These are phyloP conservation scores for Cetonia aurata DNA, from an alignment of 2,888 invertebrate species.

Conservation along the genomic window DNA sequence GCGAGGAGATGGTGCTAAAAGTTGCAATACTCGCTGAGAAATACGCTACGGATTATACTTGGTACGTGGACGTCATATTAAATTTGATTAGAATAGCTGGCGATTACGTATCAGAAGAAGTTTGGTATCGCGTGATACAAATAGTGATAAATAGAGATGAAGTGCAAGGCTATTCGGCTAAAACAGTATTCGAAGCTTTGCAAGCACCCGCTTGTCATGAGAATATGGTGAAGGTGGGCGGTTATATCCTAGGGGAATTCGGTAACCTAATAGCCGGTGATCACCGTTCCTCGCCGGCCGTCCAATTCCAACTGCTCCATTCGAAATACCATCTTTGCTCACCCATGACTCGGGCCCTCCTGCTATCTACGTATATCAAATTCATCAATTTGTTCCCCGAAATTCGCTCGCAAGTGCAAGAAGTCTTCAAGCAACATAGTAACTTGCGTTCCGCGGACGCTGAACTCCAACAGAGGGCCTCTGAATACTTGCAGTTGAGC, in stretches of 20 bases:
- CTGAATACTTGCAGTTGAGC: slow-evolving; percentile 96
- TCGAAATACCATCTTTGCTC: slow-evolving; percentile 99
- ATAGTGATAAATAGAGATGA: slow-evolving; percentile 99
- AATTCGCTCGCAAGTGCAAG: slow-evolving; percentile 92
- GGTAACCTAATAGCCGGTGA: slow-evolving; percentile 99
- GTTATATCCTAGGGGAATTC: slow-evolving; percentile 98
- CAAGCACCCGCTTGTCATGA: slow-evolving; percentile 99
- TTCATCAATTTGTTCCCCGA: slow-evolving; percentile 99
- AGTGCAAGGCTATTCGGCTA: slow-evolving; percentile 99
- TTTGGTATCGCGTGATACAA: slow-evolving; percentile 99
- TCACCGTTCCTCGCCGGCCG: slow-evolving; percentile 94
- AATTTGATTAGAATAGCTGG: slow-evolving; percentile 99
- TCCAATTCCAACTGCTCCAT: slow-evolving; percentile 98
- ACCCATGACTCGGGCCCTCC: slow-evolving; percentile 94
- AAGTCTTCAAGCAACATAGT: slow-evolving; percentile 93
- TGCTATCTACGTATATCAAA: slow-evolving; percentile 98
- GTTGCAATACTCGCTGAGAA: slow-evolving; percentile 99
- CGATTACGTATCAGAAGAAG: slow-evolving; percentile 99
- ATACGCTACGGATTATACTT: slow-evolving; percentile 99
- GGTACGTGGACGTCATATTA: slow-evolving; percentile 98
- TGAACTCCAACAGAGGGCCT: slow-evolving; percentile 97
- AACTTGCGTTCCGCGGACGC: slow-evolving; percentile 98
- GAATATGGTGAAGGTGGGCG: slow-evolving; percentile 99
- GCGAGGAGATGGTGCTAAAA: slow-evolving; percentile 99
- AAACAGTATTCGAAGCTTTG: slow-evolving; percentile 98